Percentiles rank a stretch among this genome's conserved stretches.
Evolutionary conservation across 1,140 invertebrate genomes (phyloP).

Genomic region (Drosophila miranda): DNA sequence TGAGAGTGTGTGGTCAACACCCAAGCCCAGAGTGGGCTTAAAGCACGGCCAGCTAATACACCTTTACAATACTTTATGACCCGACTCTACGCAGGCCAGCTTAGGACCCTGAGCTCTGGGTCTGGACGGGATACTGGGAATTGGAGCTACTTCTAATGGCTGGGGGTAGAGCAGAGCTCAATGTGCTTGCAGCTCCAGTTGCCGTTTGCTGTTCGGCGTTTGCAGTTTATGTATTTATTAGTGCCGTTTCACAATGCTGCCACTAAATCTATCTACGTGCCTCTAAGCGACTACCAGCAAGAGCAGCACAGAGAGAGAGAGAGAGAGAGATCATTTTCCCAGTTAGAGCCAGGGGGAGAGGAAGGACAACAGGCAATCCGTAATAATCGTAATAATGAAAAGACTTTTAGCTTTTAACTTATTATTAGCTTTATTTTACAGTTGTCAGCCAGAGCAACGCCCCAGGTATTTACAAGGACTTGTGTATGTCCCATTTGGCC

Average conservation of each 20-base stretch:
- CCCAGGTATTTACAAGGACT: constrained; percentile 49
- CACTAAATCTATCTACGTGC: constrained; percentile 39
- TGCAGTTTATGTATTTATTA: constrained; percentile 61
- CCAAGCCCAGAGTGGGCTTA: constrained; percentile 34
- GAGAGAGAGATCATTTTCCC: constrained; percentile 28
- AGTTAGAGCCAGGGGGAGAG: constrained; percentile 4
- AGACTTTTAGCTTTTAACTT: constrained; percentile 80
- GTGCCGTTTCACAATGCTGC: constrained; percentile 41
- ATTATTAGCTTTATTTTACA: constrained; percentile 76
- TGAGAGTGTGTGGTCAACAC: constrained; percentile 14
- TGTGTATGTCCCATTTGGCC: constrained; percentile 39
- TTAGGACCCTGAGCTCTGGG: constrained; percentile 9
- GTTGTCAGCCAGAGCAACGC: constrained; percentile 61
- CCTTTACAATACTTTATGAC: constrained; percentile 57
- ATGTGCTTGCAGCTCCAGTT: constrained; percentile 34
- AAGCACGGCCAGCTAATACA: constrained; percentile 53
- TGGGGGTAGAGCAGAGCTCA: constrained; percentile 13
- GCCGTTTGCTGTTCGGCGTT: constrained; percentile 41
- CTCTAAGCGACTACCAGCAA: background rate
- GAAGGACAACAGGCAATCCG: constrained; percentile 47
- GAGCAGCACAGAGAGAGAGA: too few relatives aligned
- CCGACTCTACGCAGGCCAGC: background rate
- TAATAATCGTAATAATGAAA: constrained; percentile 77
- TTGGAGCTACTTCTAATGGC: constrained; percentile 25
- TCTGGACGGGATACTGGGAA: constrained; percentile 5